phyloP scores from a whole-genome alignment of 2,113 vertebrate genomes.

The Lanius collurio region DNA sequence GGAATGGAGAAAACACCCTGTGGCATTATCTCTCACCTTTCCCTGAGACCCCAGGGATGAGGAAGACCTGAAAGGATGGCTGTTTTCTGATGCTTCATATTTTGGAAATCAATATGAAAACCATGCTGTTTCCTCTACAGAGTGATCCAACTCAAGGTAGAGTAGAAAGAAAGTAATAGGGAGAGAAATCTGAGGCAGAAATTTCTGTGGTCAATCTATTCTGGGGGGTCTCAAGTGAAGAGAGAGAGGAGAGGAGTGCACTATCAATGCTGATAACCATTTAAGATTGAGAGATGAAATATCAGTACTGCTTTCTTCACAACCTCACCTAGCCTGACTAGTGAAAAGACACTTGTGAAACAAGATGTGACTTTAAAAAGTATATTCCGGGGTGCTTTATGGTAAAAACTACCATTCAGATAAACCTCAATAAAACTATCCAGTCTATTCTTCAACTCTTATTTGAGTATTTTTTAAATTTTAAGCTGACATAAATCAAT shows the following conservation, averaged over 20 bases:
- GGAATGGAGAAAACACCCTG: neutral
- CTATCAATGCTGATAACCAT: neutral
- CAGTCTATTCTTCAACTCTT: neutral
- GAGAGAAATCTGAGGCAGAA: neutral
- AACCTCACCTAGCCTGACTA: neutral
- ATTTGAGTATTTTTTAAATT: neutral
- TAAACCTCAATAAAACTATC: neutral
- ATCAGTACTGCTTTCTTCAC: neutral
- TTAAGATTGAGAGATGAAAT: neutral
- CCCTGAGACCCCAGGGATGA: neutral
- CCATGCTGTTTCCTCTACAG: neutral
- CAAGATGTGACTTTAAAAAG: rapidly evolving
- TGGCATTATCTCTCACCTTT: neutral
- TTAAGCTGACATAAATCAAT: neutral
- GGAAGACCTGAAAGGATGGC: neutral
- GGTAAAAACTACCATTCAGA: neutral
- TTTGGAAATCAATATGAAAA: neutral
- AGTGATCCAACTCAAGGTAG: neutral
- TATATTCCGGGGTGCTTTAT: neutral
- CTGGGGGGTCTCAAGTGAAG: neutral
- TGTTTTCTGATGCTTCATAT: neutral
- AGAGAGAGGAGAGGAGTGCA: neutral
- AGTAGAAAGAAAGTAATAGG: neutral
- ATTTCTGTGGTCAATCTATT: neutral
- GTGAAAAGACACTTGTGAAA: neutral